phyloP scores from a whole-genome alignment of 2,113 vertebrate genomes.

The Echinops telfairi region DNA sequence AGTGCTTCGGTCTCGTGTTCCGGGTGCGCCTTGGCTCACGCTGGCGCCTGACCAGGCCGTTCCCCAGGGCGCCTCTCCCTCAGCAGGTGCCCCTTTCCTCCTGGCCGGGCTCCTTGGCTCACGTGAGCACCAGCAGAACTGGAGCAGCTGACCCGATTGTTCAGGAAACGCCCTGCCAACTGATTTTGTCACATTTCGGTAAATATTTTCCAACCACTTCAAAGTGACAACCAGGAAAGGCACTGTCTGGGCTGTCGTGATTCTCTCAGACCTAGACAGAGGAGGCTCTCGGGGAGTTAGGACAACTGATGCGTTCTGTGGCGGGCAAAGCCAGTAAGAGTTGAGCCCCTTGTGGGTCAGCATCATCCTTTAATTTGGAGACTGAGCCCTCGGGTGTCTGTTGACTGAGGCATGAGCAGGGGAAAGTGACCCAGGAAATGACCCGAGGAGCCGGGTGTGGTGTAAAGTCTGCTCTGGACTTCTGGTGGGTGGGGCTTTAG shows the following conservation, averaged over 20 bases:
- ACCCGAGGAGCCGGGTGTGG: background rate
- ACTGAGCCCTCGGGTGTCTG: no score
- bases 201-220: conserved; percentile 18
- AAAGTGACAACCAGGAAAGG: background rate
- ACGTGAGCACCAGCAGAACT: rapidly evolving
- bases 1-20: background rate
- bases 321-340: no score
- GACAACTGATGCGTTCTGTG: no score
- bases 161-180: background rate
- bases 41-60: background rate
- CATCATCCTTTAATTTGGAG: no score
- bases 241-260: background rate
- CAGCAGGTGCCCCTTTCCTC: background rate
- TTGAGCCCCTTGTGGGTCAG: no score
- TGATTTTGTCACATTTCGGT: background rate
- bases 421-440: no score
- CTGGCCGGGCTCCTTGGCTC: rapidly evolving
- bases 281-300: background rate
- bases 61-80: rapidly evolving
- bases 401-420: no score
- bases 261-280: background rate
- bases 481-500: background rate
- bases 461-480: background rate
- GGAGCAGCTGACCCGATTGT: rapidly evolving
- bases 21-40: background rate